Base-by-base conservation (phyloP, 2,888 invertebrate genomes). In the Sthenelais limicola region DNA sequence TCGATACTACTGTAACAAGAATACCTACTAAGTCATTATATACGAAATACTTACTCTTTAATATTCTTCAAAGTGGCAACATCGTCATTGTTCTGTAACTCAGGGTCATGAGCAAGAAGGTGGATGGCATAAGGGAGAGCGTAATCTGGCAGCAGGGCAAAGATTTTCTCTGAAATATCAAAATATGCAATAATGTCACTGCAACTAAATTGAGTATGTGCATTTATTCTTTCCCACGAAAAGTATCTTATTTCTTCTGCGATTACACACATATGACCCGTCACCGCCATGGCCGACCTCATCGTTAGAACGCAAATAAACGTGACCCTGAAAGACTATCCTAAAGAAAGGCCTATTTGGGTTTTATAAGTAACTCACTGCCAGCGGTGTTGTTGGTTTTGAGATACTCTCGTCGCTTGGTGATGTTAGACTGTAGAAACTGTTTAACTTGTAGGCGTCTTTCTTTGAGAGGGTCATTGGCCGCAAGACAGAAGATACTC, bases 81-180 rank as follows among this genome's bases (percentile, higher is more conserved):
- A 84, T 95, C 94, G 82, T 93, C 92, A 88, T 93, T 92, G 78
- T 91, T 90, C 67, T 92, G 93, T 86, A 94, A 94, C 80, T 92
- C 91, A 5, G 95, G 94, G 88, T 96, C 94, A 87, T 98, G 97
- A n/a, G 97, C 94, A 74, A 98, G 90, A 68, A 98, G 92, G 66
- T 98, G 96, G 80, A 98, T 93, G n/a, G 96, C 94, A 89, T 97
- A 98, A 79, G 97, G 95, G 84, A 98, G 90, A 93, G 97, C 96
- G 88, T 97, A 98, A 90, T 98, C 98, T 70, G 98, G 98, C 88
- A 97, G 90, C 87, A 86, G 79, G 33, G 83, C 78, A 62, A 84
- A 83, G 79, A 88, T 80, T 68, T 81, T 81, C 58, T 79, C 84
- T 85, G 80, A 51, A 78, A 78, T n/a, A 30, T 54, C 33, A 54